These are phyloP conservation scores for Austrofundulus limnaeus DNA, from an alignment of 2,113 vertebrate species.

Conservation along the genomic window DNA sequence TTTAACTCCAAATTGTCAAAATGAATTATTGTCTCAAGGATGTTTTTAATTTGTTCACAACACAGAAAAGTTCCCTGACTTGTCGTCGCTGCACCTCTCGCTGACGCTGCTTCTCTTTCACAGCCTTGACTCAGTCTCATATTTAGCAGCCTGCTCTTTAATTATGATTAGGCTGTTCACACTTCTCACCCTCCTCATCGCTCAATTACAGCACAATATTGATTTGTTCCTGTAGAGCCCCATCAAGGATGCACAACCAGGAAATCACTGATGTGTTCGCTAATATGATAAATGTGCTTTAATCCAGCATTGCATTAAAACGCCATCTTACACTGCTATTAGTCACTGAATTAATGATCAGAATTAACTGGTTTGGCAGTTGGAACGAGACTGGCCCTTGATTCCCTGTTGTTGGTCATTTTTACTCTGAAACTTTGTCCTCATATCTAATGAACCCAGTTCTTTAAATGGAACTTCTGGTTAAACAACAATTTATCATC, in stretches of 20 bases:
- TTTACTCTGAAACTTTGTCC: constrained; percentile 63
- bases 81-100: constrained; percentile 26
- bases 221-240: constrained; percentile 80
- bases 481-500: constrained; percentile 69
- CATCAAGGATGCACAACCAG: constrained; percentile 80
- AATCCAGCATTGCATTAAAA: constrained; percentile 81
- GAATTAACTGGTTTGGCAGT: constrained; percentile 77
- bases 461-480: constrained; percentile 59
- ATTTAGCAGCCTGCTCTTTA: constrained; percentile 73
- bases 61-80: constrained; percentile 45
- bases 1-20: not conserved
- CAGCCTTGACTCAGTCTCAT: constrained; percentile 33
- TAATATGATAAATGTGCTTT: constrained; percentile 85
- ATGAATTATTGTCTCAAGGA: constrained; percentile 25
- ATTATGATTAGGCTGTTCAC: constrained; percentile 83
- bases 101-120: constrained; percentile 68
- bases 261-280: constrained; percentile 79
- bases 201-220: constrained; percentile 84
- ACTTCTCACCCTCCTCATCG: constrained; percentile 80
- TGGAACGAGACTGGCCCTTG: constrained; percentile 61
- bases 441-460: constrained; percentile 61
- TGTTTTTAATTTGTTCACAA: constrained; percentile 53
- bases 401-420: constrained; percentile 68
- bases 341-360: constrained; percentile 79
- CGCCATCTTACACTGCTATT: constrained; percentile 76